Evolutionary conservation across 2,888 invertebrate species (phyloP).

Genomic region (Rhaphigaster nebulosa): DNA sequence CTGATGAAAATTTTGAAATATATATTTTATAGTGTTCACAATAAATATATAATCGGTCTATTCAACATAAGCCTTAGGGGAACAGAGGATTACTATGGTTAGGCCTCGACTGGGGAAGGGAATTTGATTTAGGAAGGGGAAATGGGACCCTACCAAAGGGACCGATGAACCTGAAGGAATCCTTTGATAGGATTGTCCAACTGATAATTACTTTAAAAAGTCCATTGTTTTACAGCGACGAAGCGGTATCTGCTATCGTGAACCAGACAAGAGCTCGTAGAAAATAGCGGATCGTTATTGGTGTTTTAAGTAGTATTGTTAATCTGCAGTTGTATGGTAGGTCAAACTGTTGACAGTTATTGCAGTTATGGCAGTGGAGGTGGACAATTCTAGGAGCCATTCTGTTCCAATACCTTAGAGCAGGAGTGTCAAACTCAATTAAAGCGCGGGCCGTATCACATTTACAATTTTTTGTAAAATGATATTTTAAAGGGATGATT

Average conservation of each 20-base stretch:
- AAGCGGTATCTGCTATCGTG: neutral
- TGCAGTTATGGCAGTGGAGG: too few species aligned
- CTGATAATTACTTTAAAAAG: neutral
- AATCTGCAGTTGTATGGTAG: too few species aligned
- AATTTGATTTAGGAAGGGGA: conserved; percentile 9
- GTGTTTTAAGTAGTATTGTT: neutral
- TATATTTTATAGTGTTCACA: neutral
- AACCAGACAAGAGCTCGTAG: neutral
- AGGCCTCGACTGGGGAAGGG: neutral
- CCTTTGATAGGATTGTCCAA: conserved; percentile 22
- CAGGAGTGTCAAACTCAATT: too few species aligned
- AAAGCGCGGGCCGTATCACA: too few species aligned
- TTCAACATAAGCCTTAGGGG: neutral
- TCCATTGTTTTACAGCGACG: neutral
- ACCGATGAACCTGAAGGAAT: conserved; percentile 5
- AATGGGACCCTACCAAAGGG: neutral
- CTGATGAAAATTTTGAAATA: too few species aligned
- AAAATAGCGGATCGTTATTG: neutral
- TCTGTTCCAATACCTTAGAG: too few species aligned
- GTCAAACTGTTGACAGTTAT: too few species aligned
- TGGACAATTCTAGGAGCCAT: too few species aligned
- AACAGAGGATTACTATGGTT: neutral
- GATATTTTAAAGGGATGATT: too few species aligned
- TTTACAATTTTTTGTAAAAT: too few species aligned
- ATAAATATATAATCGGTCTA: neutral